These are phyloP conservation scores for Coptodon rendalli DNA, from an alignment of 2,113 vertebrate genomes.

Conservation along the genomic window DNA sequence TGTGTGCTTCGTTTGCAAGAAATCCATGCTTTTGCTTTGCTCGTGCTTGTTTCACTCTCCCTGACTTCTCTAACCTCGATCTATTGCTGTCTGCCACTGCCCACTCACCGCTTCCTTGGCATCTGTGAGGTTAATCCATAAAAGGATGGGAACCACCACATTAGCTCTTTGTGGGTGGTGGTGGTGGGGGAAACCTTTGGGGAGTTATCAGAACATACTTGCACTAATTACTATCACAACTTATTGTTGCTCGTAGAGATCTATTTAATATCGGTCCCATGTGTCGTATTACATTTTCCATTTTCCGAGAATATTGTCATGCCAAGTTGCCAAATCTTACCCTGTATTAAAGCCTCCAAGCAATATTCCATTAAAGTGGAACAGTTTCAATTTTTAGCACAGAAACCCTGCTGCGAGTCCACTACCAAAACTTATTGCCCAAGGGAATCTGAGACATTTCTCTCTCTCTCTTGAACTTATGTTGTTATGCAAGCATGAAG, in stretches of 20 bases:
- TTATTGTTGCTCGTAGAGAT: conserved; percentile 28
- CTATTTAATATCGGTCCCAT: conserved; percentile 13
- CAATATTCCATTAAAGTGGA: not conserved
- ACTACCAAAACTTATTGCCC: not conserved
- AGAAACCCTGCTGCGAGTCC: not conserved
- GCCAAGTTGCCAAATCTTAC: not conserved
- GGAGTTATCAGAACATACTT: not conserved
- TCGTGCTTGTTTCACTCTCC: not conserved
- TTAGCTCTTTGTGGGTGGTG: not conserved
- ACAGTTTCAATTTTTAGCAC: not conserved
- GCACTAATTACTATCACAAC: conserved; percentile 33
- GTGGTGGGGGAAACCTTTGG: not conserved
- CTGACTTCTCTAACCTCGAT: not conserved
- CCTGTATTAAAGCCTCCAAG: not conserved
- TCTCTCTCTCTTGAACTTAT: not conserved
- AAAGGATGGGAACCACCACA: not conserved
- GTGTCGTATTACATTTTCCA: conserved; percentile 23
- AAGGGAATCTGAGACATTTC: not conserved
- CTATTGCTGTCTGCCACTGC: not conserved
- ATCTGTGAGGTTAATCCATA: not conserved
- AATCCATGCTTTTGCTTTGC: not conserved
- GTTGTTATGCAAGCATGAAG: not conserved
- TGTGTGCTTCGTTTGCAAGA: not conserved
- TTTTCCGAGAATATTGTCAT: conserved; percentile 6
- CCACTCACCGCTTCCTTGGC: not conserved